A percentile compares a stretch with the other conserved stretches of the same genome.
Conservation (phyloP, 2,888 invertebrate species). For the Chouioia cunea region DNA sequence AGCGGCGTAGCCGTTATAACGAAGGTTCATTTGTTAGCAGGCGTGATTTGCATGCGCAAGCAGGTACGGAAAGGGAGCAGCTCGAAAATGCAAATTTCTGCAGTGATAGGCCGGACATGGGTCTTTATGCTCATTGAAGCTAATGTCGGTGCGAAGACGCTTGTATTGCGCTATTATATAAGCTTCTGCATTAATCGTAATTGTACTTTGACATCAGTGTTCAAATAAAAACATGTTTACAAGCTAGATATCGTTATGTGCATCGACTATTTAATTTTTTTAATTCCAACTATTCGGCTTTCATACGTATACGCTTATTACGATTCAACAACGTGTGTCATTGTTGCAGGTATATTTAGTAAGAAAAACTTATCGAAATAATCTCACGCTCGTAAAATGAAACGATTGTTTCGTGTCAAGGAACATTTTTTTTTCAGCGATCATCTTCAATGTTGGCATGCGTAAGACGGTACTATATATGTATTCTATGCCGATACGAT, state of each 20-base stretch:
- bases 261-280: neutral
- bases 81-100: slow-evolving; percentile 29
- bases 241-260: no score
- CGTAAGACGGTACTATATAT: neutral
- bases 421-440: slow-evolving; percentile 8
- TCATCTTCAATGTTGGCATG: slow-evolving; percentile 7
- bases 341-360: slow-evolving; percentile 23
- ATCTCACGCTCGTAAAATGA: neutral
- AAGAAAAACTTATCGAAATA: slow-evolving; percentile 21
- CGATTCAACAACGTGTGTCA: slow-evolving; percentile 1
- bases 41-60: slow-evolving; percentile 38
- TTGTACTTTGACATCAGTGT: no score
- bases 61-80: slow-evolving; percentile 1
- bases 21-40: slow-evolving; percentile 30
- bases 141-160: neutral
- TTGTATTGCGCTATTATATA: no score
- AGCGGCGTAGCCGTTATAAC: slow-evolving; percentile 11
- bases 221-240: no score
- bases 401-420: slow-evolving; percentile 35
- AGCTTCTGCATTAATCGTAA: no score
- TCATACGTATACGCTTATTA: no score
- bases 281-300: neutral
- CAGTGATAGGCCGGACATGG: neutral
- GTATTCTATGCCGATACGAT: no score
- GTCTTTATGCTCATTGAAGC: slow-evolving; percentile 7